phyloP scores from a whole-genome alignment of 2,113 vertebrate species.

The Sylvietta virens region DNA sequence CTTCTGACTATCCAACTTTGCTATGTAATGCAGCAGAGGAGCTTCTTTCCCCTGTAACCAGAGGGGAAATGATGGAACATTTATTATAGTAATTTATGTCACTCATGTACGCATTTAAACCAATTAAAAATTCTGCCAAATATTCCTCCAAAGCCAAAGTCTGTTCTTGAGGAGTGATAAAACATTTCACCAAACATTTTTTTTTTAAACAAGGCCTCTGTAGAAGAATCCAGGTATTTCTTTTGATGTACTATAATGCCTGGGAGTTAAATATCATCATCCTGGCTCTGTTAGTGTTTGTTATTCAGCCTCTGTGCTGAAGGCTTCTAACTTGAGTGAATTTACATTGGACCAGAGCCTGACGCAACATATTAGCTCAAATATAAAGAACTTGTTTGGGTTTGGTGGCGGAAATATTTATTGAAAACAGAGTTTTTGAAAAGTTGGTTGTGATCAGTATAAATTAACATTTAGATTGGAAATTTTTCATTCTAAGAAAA shows the following conservation, averaged over 20 bases:
- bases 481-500: background rate
- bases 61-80: background rate
- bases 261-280: background rate
- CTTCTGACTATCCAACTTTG: background rate
- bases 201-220: background rate
- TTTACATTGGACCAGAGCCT: background rate
- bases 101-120: background rate
- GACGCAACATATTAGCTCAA: background rate
- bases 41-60: background rate
- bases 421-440: background rate
- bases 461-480: background rate
- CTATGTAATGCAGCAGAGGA: background rate
- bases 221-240: background rate
- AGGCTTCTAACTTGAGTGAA: background rate
- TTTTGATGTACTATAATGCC: constrained; percentile 11
- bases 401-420: background rate
- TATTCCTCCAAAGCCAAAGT: background rate
- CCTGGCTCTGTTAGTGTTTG: background rate
- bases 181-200: background rate
- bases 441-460: background rate
- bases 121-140: constrained; percentile 18
- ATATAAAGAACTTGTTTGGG: background rate
- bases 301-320: background rate
- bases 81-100: constrained; percentile 24
- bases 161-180: background rate